Conservation (phyloP, 2,888 invertebrate genomes). For the Lithosia quadra region DNA sequence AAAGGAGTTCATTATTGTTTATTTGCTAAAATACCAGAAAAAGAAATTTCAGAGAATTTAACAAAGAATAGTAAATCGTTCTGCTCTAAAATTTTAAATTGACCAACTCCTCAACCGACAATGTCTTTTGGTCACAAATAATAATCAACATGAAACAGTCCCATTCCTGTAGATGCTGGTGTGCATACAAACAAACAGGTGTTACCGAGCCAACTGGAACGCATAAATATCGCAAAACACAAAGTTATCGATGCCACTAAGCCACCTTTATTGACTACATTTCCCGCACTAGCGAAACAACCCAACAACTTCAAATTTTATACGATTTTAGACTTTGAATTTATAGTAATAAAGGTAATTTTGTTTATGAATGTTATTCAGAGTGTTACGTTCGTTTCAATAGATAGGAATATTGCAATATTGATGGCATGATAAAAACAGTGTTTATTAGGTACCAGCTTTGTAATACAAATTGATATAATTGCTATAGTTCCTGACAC, state of each 20-base stretch:
- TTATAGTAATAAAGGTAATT: slow-evolving; percentile 42
- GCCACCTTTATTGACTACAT: slow-evolving; percentile 80
- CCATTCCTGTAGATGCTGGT: slow-evolving; percentile 30
- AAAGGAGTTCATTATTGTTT: too few species aligned
- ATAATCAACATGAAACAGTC: slow-evolving; percentile 41
- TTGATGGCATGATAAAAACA: slow-evolving; percentile 74
- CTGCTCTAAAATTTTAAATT: not conserved
- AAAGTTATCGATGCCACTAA: slow-evolving; percentile 84
- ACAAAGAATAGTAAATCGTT: not conserved
- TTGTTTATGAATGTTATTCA: slow-evolving; percentile 26
- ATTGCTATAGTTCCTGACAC: slow-evolving; percentile 54
- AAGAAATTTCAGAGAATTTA: not conserved
- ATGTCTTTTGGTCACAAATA: slow-evolving; percentile 15
- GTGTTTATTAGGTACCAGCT: slow-evolving; percentile 69
- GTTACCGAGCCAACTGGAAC: slow-evolving; percentile 74
- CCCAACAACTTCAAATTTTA: slow-evolving; percentile 44
- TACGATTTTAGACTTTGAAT: slow-evolving; percentile 52
- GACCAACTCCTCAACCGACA: too few species aligned
- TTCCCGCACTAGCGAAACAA: slow-evolving; percentile 67
- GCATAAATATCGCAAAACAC: slow-evolving; percentile 81
- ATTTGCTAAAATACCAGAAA: slow-evolving; percentile 12
- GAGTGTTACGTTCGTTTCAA: slow-evolving; percentile 61
- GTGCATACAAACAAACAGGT: slow-evolving; percentile 68
- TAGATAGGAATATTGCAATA: slow-evolving; percentile 73
- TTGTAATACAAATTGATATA: slow-evolving; percentile 75